phyloP scores from a whole-genome alignment of 2,113 vertebrate genomes.

The Gallinago media region DNA sequence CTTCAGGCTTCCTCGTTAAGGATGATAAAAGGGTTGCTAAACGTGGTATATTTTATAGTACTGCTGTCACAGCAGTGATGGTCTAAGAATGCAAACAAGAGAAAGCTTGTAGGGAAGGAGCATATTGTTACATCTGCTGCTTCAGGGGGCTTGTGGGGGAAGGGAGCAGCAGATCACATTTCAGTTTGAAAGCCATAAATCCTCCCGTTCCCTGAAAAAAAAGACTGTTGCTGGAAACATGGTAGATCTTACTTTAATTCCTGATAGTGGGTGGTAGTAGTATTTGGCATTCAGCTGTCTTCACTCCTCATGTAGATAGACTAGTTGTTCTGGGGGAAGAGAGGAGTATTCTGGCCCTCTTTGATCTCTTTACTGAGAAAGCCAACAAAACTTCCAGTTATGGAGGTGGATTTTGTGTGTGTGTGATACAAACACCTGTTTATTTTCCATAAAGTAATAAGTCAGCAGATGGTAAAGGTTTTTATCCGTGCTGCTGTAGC shows the following conservation, averaged over 20 bases:
- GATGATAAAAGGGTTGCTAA: background rate
- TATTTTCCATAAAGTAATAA: constrained; percentile 23
- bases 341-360: background rate
- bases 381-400: background rate
- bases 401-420: background rate
- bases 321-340: background rate
- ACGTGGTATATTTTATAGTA: background rate
- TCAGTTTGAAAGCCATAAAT: background rate
- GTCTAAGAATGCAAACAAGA: background rate
- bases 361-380: background rate
- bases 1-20: background rate
- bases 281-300: background rate
- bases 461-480: constrained; percentile 51
- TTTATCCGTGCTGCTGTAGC: constrained; percentile 27
- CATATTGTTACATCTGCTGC: background rate
- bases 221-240: background rate
- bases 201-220: background rate
- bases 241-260: background rate
- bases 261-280: background rate
- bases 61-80: background rate
- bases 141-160: background rate
- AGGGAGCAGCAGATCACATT: background rate
- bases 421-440: background rate
- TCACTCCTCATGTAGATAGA: background rate
- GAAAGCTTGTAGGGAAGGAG: background rate